A percentile compares a stretch with the other conserved stretches of the same genome.
phyloP scores from a whole-genome alignment of 2,797 vertebrate species.

The Lophotriccus pileatus region DNA sequence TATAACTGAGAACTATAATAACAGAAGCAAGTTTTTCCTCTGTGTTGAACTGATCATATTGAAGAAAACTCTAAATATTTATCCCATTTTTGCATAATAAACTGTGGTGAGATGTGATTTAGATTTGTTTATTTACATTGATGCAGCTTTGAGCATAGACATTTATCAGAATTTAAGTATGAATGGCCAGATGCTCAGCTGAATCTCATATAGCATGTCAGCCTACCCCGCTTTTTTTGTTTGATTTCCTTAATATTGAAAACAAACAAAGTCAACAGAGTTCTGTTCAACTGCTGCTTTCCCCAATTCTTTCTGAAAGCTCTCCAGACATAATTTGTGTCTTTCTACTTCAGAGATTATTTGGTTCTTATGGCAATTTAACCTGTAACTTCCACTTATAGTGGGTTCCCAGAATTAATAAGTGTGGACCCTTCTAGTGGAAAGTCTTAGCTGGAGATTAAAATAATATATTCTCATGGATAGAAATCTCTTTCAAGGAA shows the following conservation, averaged over 20 bases:
- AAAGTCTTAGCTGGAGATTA: not conserved
- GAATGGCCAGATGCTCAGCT: not conserved
- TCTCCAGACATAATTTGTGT: not conserved
- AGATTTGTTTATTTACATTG: not conserved
- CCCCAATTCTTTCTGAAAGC: not conserved
- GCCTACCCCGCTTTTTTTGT: not conserved
- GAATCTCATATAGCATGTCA: not conserved
- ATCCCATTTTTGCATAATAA: not conserved
- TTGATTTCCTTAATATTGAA: not conserved
- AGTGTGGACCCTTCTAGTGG: not conserved
- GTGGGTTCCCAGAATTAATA: not conserved
- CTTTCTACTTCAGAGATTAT: not conserved
- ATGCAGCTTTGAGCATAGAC: not conserved
- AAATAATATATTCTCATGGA: not conserved
- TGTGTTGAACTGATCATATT: not conserved
- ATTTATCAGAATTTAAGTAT: not conserved
- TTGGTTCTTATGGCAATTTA: not conserved
- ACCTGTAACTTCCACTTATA: not conserved
- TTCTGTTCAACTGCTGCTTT: not conserved
- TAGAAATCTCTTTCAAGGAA: not conserved
- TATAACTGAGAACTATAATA: not conserved
- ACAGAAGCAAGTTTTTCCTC: not conserved
- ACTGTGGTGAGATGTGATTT: not conserved
- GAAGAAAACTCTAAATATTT: not conserved
- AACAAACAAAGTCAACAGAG: not conserved